Evolutionary conservation across 1,140 invertebrate genomes (phyloP).

Genomic region (Elysia chlorotica): DNA sequence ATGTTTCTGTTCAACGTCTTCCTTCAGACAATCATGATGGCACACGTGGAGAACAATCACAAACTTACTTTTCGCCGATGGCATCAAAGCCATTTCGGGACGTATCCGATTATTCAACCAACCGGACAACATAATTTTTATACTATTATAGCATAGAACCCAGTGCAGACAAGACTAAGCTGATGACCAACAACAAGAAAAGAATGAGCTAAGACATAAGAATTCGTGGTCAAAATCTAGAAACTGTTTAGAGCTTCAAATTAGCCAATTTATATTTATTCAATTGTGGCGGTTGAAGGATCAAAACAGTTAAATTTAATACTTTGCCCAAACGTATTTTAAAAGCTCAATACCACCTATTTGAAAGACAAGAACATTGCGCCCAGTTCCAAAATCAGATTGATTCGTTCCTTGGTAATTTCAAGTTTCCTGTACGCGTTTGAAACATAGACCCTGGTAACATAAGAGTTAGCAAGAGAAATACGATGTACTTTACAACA

Average conservation of each 20-base stretch:
- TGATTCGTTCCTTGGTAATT: background rate
- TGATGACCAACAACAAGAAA: background rate
- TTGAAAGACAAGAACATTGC: background rate
- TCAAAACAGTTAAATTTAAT: background rate
- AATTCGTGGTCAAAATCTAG: background rate
- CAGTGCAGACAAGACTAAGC: background rate
- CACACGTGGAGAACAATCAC: background rate
- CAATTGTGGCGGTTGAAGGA: background rate
- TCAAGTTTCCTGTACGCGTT: background rate
- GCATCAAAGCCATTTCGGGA: background rate
- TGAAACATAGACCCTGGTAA: background rate
- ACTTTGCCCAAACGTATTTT: too few species aligned
- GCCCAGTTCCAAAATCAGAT: background rate
- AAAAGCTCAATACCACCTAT: background rate
- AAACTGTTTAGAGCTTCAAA: background rate
- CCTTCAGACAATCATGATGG: background rate
- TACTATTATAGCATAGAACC: too few species aligned
- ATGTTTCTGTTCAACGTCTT: too few species aligned
- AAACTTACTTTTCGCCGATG: background rate
- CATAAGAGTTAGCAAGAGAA: too few species aligned
- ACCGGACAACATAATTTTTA: too few species aligned
- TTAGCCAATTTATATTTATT: background rate
- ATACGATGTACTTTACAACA: too few species aligned
- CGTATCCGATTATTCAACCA: background rate
- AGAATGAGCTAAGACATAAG: background rate